phyloP scores from a whole-genome alignment of 1,140 invertebrate species.

The Meteorus sp. region DNA sequence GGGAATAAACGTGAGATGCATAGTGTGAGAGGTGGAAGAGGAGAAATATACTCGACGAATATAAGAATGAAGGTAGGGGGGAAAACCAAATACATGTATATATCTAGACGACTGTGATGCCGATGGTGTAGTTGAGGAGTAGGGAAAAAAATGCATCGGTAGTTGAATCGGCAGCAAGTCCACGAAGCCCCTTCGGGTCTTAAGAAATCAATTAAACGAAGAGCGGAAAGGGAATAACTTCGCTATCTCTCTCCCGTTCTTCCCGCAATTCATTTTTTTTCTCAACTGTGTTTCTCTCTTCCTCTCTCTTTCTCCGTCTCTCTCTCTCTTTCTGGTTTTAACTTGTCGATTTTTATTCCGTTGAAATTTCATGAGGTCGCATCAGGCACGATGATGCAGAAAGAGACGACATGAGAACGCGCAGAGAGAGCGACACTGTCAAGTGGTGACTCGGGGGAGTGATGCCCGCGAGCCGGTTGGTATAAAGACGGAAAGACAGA shows the following conservation, averaged over 20 bases:
- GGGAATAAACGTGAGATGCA: slow-evolving; percentile 23
- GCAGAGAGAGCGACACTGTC: slow-evolving; percentile 34
- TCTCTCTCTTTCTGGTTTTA: too few species aligned
- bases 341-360: too few species aligned
- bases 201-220: slow-evolving; percentile 58
- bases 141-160: slow-evolving; percentile 43
- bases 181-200: slow-evolving; percentile 51
- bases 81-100: background rate
- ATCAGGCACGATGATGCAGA: slow-evolving; percentile 11
- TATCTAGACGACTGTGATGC: background rate
- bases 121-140: too few species aligned
- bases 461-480: slow-evolving; percentile 34
- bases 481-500: slow-evolving; percentile 44
- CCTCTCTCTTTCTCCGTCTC: too few species aligned
- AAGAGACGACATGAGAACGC: slow-evolving; percentile 15
- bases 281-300: too few species aligned
- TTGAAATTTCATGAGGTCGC: too few species aligned
- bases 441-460: slow-evolving; percentile 35
- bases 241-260: background rate
- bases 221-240: slow-evolving; percentile 29
- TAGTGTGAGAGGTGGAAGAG: slow-evolving; percentile 21
- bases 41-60: slow-evolving; percentile 11
- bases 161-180: slow-evolving; percentile 31
- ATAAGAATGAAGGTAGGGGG: too few species aligned
- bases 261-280: too few species aligned